phyloP scores from a whole-genome alignment of 2,797 vertebrate species.

The Lagocephalus sceleratus region DNA sequence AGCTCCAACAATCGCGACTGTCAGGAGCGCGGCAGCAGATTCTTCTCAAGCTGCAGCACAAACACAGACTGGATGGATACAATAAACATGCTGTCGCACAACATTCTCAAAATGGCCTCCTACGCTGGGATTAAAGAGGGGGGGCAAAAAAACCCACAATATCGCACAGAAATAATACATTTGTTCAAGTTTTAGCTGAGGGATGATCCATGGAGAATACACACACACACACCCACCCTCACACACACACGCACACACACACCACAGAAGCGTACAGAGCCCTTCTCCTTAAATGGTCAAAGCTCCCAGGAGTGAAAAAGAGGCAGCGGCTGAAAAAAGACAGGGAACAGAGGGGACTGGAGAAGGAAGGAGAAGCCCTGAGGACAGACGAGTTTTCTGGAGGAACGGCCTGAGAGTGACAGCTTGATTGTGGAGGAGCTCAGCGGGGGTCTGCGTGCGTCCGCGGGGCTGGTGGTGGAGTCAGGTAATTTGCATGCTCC shows the following conservation, averaged over 20 bases:
- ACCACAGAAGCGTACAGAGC: slow-evolving; percentile 85
- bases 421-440: slow-evolving; percentile 69
- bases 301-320: slow-evolving; percentile 97
- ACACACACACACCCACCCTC: slow-evolving; percentile 37
- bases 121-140: slow-evolving; percentile 18
- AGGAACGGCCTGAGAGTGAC: slow-evolving; percentile 71
- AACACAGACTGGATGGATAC: slow-evolving; percentile 32
- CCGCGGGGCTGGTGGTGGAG: slow-evolving; percentile 61
- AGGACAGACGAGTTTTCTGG: slow-evolving; percentile 84
- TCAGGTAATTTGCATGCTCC: slow-evolving; percentile 83
- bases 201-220: slow-evolving; percentile 52
- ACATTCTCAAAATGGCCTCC: slow-evolving; percentile 16
- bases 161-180: slow-evolving; percentile 27
- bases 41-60: slow-evolving; percentile 35
- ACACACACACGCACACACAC: slow-evolving; percentile 42
- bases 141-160: slow-evolving; percentile 29
- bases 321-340: slow-evolving; percentile 87
- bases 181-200: slow-evolving; percentile 40
- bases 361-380: slow-evolving; percentile 77
- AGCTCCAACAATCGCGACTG: slow-evolving; percentile 26
- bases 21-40: slow-evolving; percentile 42
- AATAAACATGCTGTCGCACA: slow-evolving; percentile 24
- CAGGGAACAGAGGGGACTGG: slow-evolving; percentile 83
- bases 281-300: slow-evolving; percentile 99
- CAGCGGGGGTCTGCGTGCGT: slow-evolving; percentile 44